These are phyloP conservation scores for Metallyticus violacea DNA, from an alignment of 2,888 invertebrate species.

Conservation along the genomic window DNA sequence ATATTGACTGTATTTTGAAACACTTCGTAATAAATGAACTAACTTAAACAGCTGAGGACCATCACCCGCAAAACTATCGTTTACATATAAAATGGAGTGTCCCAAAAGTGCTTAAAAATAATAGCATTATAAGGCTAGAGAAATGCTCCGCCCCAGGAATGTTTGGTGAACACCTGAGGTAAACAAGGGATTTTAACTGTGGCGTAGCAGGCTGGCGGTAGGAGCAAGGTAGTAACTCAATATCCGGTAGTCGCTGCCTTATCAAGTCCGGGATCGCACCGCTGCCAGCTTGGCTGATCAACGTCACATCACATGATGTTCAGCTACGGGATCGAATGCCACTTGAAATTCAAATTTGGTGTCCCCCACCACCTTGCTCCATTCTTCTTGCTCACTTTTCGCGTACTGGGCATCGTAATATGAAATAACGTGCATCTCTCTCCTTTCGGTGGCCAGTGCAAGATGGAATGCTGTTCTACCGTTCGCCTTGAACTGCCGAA, in stretches of 20 bases:
- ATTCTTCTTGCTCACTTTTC: neutral
- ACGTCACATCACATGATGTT: neutral
- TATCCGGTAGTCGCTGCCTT: neutral
- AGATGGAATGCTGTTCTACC: neutral
- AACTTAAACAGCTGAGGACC: too few species aligned
- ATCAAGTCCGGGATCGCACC: neutral
- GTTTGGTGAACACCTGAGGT: neutral
- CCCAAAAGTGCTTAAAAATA: too few species aligned
- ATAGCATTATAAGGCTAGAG: neutral
- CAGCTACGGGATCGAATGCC: neutral
- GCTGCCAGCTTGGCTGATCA: neutral
- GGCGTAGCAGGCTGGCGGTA: too few species aligned
- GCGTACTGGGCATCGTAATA: neutral
- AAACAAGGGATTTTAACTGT: neutral
- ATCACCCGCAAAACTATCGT: too few species aligned
- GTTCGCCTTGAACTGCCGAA: too few species aligned
- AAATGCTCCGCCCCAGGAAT: too few species aligned
- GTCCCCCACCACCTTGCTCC: neutral
- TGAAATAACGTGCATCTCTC: neutral
- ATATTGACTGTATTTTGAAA: too few species aligned
- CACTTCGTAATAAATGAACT: too few species aligned
- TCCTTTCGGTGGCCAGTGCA: neutral
- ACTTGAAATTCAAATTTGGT: conserved; percentile 2
- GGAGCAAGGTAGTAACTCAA: neutral
- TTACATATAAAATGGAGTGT: too few species aligned